Base-by-base conservation (phyloP, 2,888 invertebrate species). In the Rhamphomyia laevipes region DNA sequence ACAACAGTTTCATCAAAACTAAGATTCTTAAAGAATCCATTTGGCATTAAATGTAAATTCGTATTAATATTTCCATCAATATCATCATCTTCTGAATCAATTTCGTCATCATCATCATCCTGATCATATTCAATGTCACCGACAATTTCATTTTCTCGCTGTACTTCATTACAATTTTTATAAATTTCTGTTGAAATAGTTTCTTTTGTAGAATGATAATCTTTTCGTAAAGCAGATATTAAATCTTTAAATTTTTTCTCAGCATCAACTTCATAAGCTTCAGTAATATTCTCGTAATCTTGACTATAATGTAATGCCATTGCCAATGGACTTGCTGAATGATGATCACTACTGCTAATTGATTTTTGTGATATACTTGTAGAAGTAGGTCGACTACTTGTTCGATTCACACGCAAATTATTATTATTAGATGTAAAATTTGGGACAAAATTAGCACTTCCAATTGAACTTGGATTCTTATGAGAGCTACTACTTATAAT, bases 171-270 rank as follows among this genome's bases (percentile, higher is more conserved):
- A 51, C 47, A 45, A 50, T 54, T 49, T 51, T 21, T 15, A 43
- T 43, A 9, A 27, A 44, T 47, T 35, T 50, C 41, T 13, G 31
- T 17, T 12, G 16, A 21, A 7, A 23, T 47, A 4, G 38, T 30
- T 30, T 46, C 33, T 15, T 47, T 48, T 2, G 47, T 47, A 1
- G 48, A n/a, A 10, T 46, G 51, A 30, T 58, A 62, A 33, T 65
- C 64, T 37, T 64, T 64, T 6, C 63, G 56, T 1, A 66, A 51
- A 0, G 65, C 66, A 9, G 61, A 62, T 6, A 66, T 63, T 15
- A 66, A 60, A 30, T 61, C 59, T 47, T 64, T 53, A 27, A 50
- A 53, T 37, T 53, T 53, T 17, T 33, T 30, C 10, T 53, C 47
- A 17, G 48, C 30, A 12, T 33, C 43, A n/a, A 37, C 40, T 16